Evolutionary conservation across 2,797 vertebrate genomes (phyloP).

Genomic region (Cyprinodon diabolis): DNA sequence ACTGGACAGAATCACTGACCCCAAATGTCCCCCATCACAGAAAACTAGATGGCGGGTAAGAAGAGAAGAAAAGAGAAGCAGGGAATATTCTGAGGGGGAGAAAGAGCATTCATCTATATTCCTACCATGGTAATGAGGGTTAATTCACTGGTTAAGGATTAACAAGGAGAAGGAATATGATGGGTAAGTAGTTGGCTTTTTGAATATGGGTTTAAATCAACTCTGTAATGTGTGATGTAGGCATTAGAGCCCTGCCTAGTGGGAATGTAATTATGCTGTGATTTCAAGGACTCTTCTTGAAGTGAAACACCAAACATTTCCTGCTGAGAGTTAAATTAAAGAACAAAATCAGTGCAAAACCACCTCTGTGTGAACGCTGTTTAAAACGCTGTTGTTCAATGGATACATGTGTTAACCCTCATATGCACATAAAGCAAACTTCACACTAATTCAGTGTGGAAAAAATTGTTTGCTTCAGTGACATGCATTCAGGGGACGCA

Average conservation of each 20-base stretch:
- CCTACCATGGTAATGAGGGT: conserved; percentile 95
- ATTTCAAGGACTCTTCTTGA: conserved; percentile 51
- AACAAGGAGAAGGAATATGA: conserved; percentile 97
- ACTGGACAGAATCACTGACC: conserved; percentile 85
- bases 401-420: neutral
- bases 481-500: no score
- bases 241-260: conserved; percentile 79
- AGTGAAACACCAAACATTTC: conserved; percentile 45
- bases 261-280: conserved; percentile 75
- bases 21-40: conserved; percentile 70
- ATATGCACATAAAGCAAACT: neutral
- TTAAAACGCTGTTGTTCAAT: neutral
- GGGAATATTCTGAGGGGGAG: conserved; percentile 60
- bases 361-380: conserved; percentile 13
- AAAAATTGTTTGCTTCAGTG: neutral
- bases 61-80: conserved; percentile 33
- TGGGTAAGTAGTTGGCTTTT: conserved; percentile 93
- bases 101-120: conserved; percentile 88
- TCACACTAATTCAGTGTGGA: neutral
- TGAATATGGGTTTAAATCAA: conserved; percentile 93
- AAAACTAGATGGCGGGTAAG: conserved; percentile 58
- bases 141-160: conserved; percentile 98
- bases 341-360: conserved; percentile 12
- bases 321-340: conserved; percentile 11
- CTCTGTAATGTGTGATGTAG: conserved; percentile 89